phyloP scores from a whole-genome alignment of 2,888 invertebrate species.

The Therioaphis trifolii region DNA sequence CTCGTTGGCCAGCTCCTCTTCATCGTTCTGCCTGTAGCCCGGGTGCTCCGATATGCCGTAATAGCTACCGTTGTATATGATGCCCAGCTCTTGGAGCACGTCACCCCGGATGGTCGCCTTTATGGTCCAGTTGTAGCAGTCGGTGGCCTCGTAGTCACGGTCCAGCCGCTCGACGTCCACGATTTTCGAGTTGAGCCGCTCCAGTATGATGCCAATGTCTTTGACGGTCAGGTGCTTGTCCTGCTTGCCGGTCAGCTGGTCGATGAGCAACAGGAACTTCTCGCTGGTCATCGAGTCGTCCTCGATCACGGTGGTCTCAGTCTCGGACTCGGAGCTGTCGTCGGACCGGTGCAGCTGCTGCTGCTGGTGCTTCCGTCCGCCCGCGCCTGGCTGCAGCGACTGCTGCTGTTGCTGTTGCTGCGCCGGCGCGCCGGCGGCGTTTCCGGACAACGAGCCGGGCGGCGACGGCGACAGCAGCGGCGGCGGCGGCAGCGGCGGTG shows the following conservation, averaged over 20 bases:
- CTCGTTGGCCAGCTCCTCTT: conserved; percentile 15
- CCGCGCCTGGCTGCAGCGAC: no score
- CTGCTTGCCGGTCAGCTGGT: conserved; percentile 91
- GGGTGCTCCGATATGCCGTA: conserved; percentile 96
- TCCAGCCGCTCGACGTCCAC: conserved; percentile 92
- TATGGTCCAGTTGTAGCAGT: conserved; percentile 96
- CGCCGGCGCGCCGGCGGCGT: conserved; percentile 64
- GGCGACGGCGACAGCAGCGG: conserved; percentile 68
- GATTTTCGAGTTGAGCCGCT: conserved; percentile 91
- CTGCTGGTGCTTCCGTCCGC: conserved; percentile 68
- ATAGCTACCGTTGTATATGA: conserved; percentile 94
- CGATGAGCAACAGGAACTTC: conserved; percentile 91
- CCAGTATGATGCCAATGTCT: conserved; percentile 94
- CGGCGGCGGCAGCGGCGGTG: conserved; percentile 65
- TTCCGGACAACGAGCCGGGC: conserved; percentile 68
- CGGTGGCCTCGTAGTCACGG: conserved; percentile 91
- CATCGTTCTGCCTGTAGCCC: conserved; percentile 73
- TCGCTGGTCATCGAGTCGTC: conserved; percentile 90
- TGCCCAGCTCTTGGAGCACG: conserved; percentile 88
- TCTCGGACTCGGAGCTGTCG: conserved; percentile 78
- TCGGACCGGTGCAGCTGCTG: conserved; percentile 64
- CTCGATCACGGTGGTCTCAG: conserved; percentile 92
- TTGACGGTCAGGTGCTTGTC: conserved; percentile 92
- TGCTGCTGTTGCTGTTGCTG: conserved; percentile 68
- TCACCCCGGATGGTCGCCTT: conserved; percentile 94